Base-by-base conservation (phyloP, 2,113 vertebrate species). In the Cricetomys ansorgei region DNA sequence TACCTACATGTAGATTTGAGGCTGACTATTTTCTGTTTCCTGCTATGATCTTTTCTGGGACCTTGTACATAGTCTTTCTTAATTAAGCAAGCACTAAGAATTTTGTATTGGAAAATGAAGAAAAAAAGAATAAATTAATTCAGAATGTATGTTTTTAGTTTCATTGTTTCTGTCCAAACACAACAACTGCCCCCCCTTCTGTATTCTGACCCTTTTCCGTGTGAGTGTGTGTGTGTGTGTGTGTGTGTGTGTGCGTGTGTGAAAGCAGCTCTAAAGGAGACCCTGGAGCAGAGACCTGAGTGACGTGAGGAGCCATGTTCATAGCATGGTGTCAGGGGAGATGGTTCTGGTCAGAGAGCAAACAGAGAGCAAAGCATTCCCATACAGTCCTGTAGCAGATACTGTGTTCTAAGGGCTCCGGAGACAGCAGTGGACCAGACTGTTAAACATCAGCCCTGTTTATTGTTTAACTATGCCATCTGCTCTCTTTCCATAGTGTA, bases 31-130 rank as follows among this genome's bases (percentile, higher is more conserved):
- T 92, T 62, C 55, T 3, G 67, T 79, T 50, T 55, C 45, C 40
- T 85, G 7, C 76, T 34, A 10, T 5, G 55, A 62, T 19, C 4
- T 37, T 59, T 73, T 48, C 43, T 5, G 31, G 7, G n/a, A 48
- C 45, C 29, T 90, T 92, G 59, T 72, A 10, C 37, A 57, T 2
- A 53, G 45, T 34, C 31, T 87, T 84, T 45, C 29, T 64, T 59
- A 72, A 27, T 43, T 92, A 69, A 53, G 23, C 17, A 79, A 59
- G 27, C 17, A 65, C 21, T 91, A 57, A 37, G 67, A 91, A n/a
- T 76, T 89, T 45, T 91, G 91, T 40, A 12, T 81, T 76, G 27
- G 79, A 86, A 94, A 96, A 70, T 89, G 29, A 94, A 76, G 29
- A 88, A 94, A 89, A 88, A 94, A 89, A 59, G 37, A 91, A 53